Evolutionary conservation across 2,888 invertebrate genomes (phyloP).

Genomic region (Pristionchus japonicus): DNA sequence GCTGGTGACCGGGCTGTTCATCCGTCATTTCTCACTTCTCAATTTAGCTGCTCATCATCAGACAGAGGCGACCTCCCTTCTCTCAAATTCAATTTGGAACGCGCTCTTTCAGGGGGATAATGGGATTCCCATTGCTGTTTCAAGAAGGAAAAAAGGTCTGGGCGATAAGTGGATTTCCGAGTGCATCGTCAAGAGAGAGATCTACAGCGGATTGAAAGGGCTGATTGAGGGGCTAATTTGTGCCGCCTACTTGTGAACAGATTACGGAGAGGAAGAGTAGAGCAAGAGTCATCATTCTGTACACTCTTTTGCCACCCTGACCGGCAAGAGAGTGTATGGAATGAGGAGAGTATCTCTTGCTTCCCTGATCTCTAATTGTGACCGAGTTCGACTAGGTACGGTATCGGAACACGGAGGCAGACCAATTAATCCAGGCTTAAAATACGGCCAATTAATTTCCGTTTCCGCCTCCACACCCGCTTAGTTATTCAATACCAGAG

Average conservation of each 20-base stretch:
- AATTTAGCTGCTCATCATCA: not conserved
- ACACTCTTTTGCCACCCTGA: too few relatives aligned
- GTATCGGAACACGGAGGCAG: not conserved
- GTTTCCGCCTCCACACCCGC: not conserved
- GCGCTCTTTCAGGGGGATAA: not conserved
- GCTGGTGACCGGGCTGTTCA: not conserved
- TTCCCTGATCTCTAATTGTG: too few relatives aligned
- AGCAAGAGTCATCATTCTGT: too few relatives aligned
- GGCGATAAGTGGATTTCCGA: conserved; percentile 13
- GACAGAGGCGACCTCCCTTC: not conserved
- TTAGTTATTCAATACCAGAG: not conserved
- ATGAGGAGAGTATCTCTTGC: too few relatives aligned
- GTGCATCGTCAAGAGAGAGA: not conserved
- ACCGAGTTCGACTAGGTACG: too few relatives aligned
- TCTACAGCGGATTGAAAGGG: not conserved
- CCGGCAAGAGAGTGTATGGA: too few relatives aligned
- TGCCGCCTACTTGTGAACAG: not conserved
- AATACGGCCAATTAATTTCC: not conserved
- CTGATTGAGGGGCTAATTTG: conserved; percentile 15
- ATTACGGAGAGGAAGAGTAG: too few relatives aligned
- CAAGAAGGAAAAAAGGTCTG: not conserved
- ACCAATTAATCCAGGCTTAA: not conserved
- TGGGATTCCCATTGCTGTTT: not conserved
- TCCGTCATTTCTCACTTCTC: not conserved
- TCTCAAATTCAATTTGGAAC: conserved; percentile 37